Percentiles rank a stretch among this genome's conserved stretches.
Conservation (phyloP, 2,888 invertebrate species). For the Tridacna gigas region DNA sequence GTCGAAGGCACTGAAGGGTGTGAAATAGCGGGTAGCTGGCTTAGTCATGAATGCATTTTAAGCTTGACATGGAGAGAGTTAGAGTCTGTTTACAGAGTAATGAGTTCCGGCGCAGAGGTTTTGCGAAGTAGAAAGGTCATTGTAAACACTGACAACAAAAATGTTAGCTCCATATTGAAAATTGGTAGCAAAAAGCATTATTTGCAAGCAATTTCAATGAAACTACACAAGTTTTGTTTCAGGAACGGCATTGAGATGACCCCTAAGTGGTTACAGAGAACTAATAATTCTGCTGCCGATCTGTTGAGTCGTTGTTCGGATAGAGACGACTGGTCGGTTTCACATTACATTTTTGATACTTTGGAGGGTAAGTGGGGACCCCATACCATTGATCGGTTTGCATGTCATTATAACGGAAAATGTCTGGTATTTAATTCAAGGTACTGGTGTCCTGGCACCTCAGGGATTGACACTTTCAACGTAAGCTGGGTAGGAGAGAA, state of each 20-base stretch:
- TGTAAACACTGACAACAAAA: slow-evolving; percentile 7
- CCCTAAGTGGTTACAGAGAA: background rate
- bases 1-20: background rate
- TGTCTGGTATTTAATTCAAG: background rate
- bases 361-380: background rate
- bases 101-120: background rate
- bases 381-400: background rate
- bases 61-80: slow-evolving; percentile 6
- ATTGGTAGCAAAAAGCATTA: slow-evolving; percentile 4
- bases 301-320: background rate
- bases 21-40: background rate
- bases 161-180: background rate
- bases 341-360: background rate
- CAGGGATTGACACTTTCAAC: background rate
- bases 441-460: background rate
- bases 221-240: background rate
- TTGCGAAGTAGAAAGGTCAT: background rate
- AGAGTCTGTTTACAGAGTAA: background rate
- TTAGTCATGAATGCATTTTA: background rate
- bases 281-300: background rate
- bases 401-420: background rate
- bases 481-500: background rate
- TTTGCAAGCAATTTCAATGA: background rate
- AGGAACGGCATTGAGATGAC: background rate
- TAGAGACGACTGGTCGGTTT: background rate